Evolutionary conservation across 35 echinoderm and acorn worm species (phyloP), one percentile per base, ranked within the genome.

Genomic region (Ophiothrix spiculata): DNA sequence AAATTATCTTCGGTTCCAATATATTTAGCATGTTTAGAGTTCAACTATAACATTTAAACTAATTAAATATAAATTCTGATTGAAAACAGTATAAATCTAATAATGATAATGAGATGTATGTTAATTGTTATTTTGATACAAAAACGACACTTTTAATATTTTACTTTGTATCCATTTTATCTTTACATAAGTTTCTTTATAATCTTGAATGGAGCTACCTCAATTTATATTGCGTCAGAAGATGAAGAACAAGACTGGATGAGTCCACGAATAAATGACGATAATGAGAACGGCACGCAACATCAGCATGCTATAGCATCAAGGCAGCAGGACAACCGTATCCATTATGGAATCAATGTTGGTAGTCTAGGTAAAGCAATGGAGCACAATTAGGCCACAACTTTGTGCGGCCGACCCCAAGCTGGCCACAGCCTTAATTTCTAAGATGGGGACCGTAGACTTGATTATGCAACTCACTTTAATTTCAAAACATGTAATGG

Each of bases 131-230:
- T 4, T 78, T 63, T 80, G 21, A 10, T 23, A 80, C 78, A 74
- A 39, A 28, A 39, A 19, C 28, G 38, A 37, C 78, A 19, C 36
- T 39, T 38, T 80, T 80, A 36, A 23, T 2, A 19, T 4, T 75
- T 10, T 35, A 38, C 69, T 23, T n/a, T n/a, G n/a, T n/a, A n/a
- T n/a, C n/a, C n/a, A n/a, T n/a, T n/a, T n/a, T n/a, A n/a, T n/a
- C n/a, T n/a, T n/a, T n/a, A n/a, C n/a, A n/a, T n/a, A 32, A 89
- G 87, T 76, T 89, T 89, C 64, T 89, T 76, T 80, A 82, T 80
- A 37, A 81, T 89, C 28, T 39, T 89, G 1, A 83, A 56, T 3
- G 87, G 87, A 13, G 74, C 87, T 13, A 80, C 81, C n/a, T 81
- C 79, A 6, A 75, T 89, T 64, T 89, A 83, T 39, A 80, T 89